phyloP scores from a whole-genome alignment of 2,888 invertebrate species.

The Drosophila kanekoi region DNA sequence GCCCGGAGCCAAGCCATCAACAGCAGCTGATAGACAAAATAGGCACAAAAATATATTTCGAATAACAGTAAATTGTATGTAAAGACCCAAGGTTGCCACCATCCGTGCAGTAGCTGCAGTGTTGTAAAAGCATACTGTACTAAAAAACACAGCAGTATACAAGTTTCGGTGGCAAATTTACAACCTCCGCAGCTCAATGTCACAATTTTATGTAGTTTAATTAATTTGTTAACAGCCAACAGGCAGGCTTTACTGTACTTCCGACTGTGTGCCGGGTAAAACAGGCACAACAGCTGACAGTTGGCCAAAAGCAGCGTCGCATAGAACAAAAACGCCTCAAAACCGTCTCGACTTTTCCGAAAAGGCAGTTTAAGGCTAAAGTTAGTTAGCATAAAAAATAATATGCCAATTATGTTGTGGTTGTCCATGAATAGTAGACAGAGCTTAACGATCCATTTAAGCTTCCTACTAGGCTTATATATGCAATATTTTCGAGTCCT shows the following conservation, averaged over 20 bases:
- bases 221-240: conserved; percentile 3
- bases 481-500: neutral
- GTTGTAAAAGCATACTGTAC: neutral
- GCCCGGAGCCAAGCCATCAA: conserved; percentile 20
- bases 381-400: neutral
- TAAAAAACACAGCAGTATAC: neutral
- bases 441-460: neutral
- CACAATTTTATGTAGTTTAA: neutral
- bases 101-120: neutral
- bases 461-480: neutral
- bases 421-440: neutral
- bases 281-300: neutral
- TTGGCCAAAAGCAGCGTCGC: neutral
- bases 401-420: neutral
- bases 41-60: conserved; percentile 6
- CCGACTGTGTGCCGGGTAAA: neutral
- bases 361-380: accelerated
- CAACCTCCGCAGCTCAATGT: neutral
- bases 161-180: neutral
- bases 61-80: conserved; percentile 3
- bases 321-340: neutral
- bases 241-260: conserved; percentile 15
- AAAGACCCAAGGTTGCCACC: neutral
- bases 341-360: neutral
- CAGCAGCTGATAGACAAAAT: conserved; percentile 17